Evolutionary conservation across 2,113 vertebrate species (phyloP), one percentile per base, ranked within the genome.

Genomic region (Hymenochirus boettgeri): DNA sequence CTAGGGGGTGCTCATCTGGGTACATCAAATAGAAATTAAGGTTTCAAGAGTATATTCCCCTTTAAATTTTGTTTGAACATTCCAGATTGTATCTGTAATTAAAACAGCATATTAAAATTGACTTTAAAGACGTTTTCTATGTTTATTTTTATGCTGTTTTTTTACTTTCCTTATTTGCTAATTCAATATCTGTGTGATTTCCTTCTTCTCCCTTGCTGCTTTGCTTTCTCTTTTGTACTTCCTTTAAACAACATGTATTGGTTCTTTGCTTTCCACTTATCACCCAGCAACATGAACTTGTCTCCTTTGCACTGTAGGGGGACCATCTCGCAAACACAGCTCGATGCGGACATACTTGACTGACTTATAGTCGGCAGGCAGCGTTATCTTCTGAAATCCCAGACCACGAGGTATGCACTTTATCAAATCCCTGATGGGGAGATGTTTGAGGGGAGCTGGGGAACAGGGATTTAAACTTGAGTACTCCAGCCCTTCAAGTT

Each of bases 291-390:
- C 15, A 12, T 35, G 6, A n/a, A n/a, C 55, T 23, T 42, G 50
- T 56, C 25, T 22, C 39, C n/a, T 42, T 42, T 15, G 7, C 39
- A 1, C 22, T 27, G 11, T 19, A 99, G 95, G 96, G 74, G 95
- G 94, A 96, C 82, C 89, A 97, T 81, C 90, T 97, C 78, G 91
- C 94, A 31, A 96, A 97, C 71, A 97, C 93, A 0, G 94, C 94
- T 71, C 92, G 92, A 11, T 97, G 95, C 77, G 94, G 96, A 90
- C 94, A 6, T 98, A 91, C 73, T 86, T 99, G 85, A 95, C 93
- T 17, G 93, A 4, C 79, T 88, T 19, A 86, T 98, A 74, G 87
- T 97, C 67, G 93, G 90, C 71, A 90, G 89, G 83, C n/a, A n/a
- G 89, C 88, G 0, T 84, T 99, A 27, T 86, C 91, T 74, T 97